phyloP scores from a whole-genome alignment of 2,888 invertebrate genomes.

The Anthoptus insignis region DNA sequence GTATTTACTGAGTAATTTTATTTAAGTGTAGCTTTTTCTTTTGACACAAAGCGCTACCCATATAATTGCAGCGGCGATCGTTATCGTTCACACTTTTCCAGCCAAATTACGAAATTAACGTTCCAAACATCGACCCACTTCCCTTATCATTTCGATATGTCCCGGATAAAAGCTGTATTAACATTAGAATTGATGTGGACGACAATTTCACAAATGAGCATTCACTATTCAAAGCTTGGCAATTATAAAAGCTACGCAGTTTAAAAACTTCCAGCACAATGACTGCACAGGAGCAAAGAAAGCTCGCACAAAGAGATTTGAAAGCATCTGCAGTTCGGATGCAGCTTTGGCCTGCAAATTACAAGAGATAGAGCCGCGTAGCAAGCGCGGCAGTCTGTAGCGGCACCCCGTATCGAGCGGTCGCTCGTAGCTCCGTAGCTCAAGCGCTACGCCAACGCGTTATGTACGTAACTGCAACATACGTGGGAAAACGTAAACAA shows the following conservation, averaged over 20 bases:
- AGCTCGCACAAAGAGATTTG: slow-evolving; percentile 77
- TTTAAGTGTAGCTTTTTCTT: slow-evolving; percentile 66
- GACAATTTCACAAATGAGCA: slow-evolving; percentile 32
- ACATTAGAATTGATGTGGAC: slow-evolving; percentile 24
- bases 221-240: slow-evolving; percentile 44
- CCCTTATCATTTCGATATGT: slow-evolving; percentile 53
- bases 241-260: slow-evolving; percentile 59
- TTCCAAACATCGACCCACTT: slow-evolving; percentile 61
- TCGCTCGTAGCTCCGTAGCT: slow-evolving; percentile 73
- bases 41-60: slow-evolving; percentile 67
- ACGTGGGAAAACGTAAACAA: slow-evolving; percentile 79
- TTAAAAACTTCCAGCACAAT: slow-evolving; percentile 71
- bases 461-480: slow-evolving; percentile 73
- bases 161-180: slow-evolving; percentile 33
- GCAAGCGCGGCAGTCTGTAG: slow-evolving; percentile 74
- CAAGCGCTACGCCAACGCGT: slow-evolving; percentile 70
- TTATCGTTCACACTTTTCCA: slow-evolving; percentile 71
- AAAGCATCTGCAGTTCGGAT: slow-evolving; percentile 80
- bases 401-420: slow-evolving; percentile 68
- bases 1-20: slow-evolving; percentile 73
- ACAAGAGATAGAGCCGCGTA: slow-evolving; percentile 71
- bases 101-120: slow-evolving; percentile 70
- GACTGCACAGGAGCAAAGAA: slow-evolving; percentile 77
- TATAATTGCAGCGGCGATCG: slow-evolving; percentile 74
- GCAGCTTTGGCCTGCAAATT: slow-evolving; percentile 81